Conservation (phyloP, 2,113 vertebrate species). For the Anguilla rostrata region DNA sequence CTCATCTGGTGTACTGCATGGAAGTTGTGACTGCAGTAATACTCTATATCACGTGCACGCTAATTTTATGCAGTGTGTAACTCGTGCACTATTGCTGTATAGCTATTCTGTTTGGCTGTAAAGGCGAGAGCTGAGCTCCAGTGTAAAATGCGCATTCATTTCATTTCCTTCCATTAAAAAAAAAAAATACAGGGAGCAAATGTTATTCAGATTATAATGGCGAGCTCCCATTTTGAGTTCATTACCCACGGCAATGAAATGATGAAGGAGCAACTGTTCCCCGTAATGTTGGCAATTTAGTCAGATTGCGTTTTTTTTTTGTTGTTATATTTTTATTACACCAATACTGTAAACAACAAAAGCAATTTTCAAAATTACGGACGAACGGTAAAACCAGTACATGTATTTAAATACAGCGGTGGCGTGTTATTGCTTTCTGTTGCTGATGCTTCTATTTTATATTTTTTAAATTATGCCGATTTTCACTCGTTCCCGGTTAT, state of each 20-base stretch:
- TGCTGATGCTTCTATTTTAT: conserved; percentile 14
- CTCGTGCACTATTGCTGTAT: no score
- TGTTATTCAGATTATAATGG: neutral
- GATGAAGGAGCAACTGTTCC: neutral
- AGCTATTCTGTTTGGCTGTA: no score
- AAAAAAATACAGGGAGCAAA: neutral
- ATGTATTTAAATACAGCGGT: conserved; percentile 10
- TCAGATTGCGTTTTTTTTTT: neutral
- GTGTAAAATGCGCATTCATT: neutral
- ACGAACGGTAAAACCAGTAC: neutral
- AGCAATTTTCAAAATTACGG: conserved; percentile 10
- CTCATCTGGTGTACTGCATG: no score
- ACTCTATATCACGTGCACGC: no score
- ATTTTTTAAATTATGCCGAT: conserved; percentile 4
- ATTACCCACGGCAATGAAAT: neutral
- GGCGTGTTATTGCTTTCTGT: conserved; percentile 7
- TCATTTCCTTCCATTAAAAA: neutral
- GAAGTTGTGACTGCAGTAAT: neutral
- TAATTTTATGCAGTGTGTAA: no score
- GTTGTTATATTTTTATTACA: conserved; percentile 14
- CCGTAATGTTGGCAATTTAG: conserved; percentile 16
- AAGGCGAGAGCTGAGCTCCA: neutral
- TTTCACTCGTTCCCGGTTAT: neutral
- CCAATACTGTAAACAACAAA: conserved; percentile 8
- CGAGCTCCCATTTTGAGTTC: neutral